These are phyloP conservation scores for Vultur gryphus DNA, from an alignment of 2,797 vertebrate species.

Conservation along the genomic window DNA sequence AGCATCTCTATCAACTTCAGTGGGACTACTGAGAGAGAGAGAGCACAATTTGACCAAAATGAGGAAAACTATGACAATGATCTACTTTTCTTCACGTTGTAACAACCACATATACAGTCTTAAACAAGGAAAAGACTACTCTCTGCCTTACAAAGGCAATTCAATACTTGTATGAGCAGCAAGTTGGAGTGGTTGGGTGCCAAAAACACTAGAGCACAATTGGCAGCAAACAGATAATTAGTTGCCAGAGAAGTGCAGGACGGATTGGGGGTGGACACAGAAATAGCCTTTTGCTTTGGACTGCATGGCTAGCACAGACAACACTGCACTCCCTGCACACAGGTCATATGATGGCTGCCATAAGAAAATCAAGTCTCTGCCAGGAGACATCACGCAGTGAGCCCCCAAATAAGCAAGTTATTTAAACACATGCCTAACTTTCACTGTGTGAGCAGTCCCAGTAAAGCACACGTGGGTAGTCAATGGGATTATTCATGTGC, in stretches of 20 bases:
- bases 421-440: constrained; percentile 13
- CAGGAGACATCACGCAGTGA: not conserved
- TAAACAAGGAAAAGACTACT: not conserved
- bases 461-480: constrained; percentile 31
- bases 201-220: constrained; percentile 17
- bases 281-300: constrained; percentile 10
- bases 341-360: not conserved
- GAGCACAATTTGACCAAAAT: not conserved
- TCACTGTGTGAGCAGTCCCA: constrained; percentile 20
- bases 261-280: not conserved
- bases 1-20: not conserved
- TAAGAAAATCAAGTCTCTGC: not conserved
- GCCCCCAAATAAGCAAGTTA: not conserved
- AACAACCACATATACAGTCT: not conserved
- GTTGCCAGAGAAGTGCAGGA: constrained; percentile 20
- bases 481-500: constrained; percentile 46
- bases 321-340: not conserved
- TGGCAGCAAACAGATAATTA: constrained; percentile 12
- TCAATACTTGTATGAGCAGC: constrained; percentile 3
- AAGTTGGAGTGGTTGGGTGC: not conserved
- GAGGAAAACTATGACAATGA: not conserved
- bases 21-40: not conserved
- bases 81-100: not conserved
- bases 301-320: not conserved
- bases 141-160: constrained; percentile 20